A percentile compares a stretch with the other conserved stretches of the same genome.
phyloP scores from a whole-genome alignment of 92 coral and sea anemone genomes.

The Siderastrea siderea region DNA sequence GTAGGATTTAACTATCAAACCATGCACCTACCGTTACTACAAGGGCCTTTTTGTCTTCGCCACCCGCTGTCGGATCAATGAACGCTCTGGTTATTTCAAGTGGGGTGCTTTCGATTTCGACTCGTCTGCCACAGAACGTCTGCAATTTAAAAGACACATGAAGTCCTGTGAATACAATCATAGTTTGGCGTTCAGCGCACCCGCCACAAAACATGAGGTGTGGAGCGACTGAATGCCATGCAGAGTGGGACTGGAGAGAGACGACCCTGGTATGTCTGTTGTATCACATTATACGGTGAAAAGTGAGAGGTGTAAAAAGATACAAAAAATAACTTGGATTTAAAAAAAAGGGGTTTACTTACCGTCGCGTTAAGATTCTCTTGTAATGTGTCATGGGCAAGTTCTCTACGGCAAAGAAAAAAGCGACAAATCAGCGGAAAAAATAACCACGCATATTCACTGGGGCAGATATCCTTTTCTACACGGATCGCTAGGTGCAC shows the following conservation, averaged over 20 bases:
- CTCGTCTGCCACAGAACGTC: constrained; percentile 96
- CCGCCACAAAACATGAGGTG: no score
- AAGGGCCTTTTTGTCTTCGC: constrained; percentile 65
- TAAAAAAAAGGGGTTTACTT: constrained; percentile 11
- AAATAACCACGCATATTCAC: neutral
- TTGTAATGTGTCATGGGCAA: constrained; percentile 88
- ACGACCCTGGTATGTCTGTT: no score
- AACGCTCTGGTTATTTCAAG: constrained; percentile 72
- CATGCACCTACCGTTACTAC: constrained; percentile 68
- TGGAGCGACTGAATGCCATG: no score
- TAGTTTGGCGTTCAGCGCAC: no score
- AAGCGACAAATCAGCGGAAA: neutral
- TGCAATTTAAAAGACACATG: constrained; percentile 6
- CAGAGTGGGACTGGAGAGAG: no score
- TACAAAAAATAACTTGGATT: neutral
- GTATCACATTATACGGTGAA: no score
- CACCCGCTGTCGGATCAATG: constrained; percentile 32
- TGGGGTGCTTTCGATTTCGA: constrained; percentile 87
- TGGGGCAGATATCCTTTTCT: neutral
- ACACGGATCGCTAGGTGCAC: neutral
- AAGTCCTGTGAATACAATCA: neutral
- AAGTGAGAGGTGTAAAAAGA: no score
- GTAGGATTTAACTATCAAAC: no score
- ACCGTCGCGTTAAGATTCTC: constrained; percentile 89
- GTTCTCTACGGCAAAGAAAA: constrained; percentile 59